Evolutionary conservation across 64 coral and sea anemone species (phyloP).

Genomic region (Pocillopora verrucosa): DNA sequence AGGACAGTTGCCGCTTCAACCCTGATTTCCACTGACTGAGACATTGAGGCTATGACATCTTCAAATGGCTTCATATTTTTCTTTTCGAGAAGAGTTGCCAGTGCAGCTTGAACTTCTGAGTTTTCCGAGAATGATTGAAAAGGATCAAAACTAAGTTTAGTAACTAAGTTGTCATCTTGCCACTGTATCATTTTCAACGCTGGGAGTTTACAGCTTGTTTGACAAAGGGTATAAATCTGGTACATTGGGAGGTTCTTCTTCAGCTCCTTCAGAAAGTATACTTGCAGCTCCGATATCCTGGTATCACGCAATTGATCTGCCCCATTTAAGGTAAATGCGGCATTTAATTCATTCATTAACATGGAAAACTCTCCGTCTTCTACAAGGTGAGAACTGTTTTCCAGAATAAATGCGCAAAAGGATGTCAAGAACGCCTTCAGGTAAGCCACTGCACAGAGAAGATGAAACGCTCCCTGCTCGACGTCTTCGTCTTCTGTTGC

Average conservation of each 20-base stretch:
- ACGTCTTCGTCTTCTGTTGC: background rate
- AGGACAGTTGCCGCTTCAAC: constrained; percentile 35
- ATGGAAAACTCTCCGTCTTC: constrained; percentile 58
- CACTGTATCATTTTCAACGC: constrained; percentile 45
- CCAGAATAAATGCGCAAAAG: constrained; percentile 49
- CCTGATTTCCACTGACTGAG: constrained; percentile 18
- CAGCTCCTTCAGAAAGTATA: constrained; percentile 54
- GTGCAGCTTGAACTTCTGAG: constrained; percentile 23
- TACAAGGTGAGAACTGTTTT: constrained; percentile 13
- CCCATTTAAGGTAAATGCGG: constrained; percentile 20
- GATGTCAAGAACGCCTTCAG: constrained; percentile 54
- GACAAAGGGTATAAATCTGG: constrained; percentile 53
- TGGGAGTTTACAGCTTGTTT: constrained; percentile 36
- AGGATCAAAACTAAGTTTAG: constrained; percentile 33
- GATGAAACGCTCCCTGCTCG: constrained; percentile 18
- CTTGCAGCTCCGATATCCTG: background rate
- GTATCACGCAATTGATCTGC: background rate
- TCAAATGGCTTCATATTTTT: constrained; percentile 6
- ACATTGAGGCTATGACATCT: constrained; percentile 19
- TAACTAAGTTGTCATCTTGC: background rate
- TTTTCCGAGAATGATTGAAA: constrained; percentile 8
- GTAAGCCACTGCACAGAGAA: constrained; percentile 69
- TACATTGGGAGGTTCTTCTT: constrained; percentile 53
- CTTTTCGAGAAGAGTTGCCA: constrained; percentile 36
- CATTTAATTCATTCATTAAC: constrained; percentile 45